These are phyloP conservation scores for Monomorium pharaonis DNA, from an alignment of 1,140 invertebrate species.

Conservation along the genomic window DNA sequence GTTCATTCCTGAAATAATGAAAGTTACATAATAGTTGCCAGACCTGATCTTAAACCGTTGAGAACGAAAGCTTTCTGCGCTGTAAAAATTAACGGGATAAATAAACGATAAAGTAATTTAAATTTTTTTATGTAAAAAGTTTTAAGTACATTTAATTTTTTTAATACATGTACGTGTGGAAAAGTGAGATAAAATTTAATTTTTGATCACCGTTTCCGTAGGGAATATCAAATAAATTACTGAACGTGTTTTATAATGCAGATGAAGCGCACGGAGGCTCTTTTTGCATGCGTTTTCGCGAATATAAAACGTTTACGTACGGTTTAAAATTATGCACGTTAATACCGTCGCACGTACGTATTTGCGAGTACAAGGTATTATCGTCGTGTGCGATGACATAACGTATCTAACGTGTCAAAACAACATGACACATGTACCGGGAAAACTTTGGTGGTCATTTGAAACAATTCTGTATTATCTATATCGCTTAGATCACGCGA, in stretches of 20 bases:
- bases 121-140: too few species aligned
- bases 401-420: constrained; percentile 8
- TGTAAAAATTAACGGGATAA: not conserved
- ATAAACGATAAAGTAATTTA: not conserved
- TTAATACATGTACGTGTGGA: not conserved
- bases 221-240: not conserved
- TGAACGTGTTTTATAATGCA: not conserved
- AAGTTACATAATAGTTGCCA: not conserved
- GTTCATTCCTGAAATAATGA: not conserved
- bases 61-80: not conserved
- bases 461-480: not conserved
- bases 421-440: not conserved
- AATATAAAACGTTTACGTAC: not conserved
- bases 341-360: not conserved
- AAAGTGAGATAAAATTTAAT: not conserved
- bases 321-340: not conserved
- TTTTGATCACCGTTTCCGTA: not conserved
- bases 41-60: not conserved
- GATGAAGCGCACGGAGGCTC: not conserved
- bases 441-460: not conserved
- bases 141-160: not conserved
- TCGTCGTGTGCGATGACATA: constrained; percentile 7
- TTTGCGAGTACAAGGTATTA: not conserved
- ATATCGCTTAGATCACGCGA: not conserved
- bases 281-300: not conserved